These are phyloP conservation scores for Oreocharis arfaki DNA, from an alignment of 2,113 vertebrate species.

Conservation along the genomic window DNA sequence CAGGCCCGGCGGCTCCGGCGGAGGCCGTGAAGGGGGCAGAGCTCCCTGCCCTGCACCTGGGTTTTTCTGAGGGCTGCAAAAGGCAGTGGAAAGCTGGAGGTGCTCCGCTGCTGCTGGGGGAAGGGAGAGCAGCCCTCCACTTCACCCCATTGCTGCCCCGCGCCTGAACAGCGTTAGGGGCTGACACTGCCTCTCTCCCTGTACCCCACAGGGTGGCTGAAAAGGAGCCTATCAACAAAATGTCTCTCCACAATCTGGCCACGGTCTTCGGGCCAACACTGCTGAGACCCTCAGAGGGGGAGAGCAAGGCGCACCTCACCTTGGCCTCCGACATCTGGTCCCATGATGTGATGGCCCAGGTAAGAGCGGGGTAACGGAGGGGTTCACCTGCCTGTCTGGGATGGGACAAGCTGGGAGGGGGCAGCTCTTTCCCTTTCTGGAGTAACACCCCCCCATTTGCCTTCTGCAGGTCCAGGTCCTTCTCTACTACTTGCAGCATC, in stretches of 20 bases:
- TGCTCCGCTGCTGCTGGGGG: neutral
- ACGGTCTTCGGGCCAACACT: constrained; percentile 97
- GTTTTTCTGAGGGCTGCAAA: neutral
- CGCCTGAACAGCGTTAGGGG: accelerated
- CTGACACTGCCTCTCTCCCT: neutral
- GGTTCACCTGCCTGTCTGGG: neutral
- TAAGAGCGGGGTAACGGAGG: neutral
- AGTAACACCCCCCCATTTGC: neutral
- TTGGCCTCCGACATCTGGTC: constrained; percentile 97
- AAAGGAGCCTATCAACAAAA: constrained; percentile 98
- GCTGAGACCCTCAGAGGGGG: constrained; percentile 92
- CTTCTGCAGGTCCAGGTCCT: constrained; percentile 90
- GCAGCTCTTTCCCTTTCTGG: neutral
- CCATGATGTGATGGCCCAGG: constrained; percentile 98
- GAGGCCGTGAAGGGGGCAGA: constrained; percentile 49
- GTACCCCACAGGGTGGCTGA: constrained; percentile 85
- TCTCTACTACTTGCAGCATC: constrained; percentile 97
- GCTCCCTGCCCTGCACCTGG: constrained; percentile 40
- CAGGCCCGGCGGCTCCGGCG: neutral
- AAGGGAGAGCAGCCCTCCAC: neutral
- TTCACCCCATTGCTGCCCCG: accelerated
- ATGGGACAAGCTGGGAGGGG: neutral
- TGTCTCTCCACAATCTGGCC: constrained; percentile 98
- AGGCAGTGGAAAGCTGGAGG: neutral
- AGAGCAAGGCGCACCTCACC: constrained; percentile 88